Base-by-base conservation (phyloP, 64 coral and sea anemone genomes). In the Actinia equina region DNA sequence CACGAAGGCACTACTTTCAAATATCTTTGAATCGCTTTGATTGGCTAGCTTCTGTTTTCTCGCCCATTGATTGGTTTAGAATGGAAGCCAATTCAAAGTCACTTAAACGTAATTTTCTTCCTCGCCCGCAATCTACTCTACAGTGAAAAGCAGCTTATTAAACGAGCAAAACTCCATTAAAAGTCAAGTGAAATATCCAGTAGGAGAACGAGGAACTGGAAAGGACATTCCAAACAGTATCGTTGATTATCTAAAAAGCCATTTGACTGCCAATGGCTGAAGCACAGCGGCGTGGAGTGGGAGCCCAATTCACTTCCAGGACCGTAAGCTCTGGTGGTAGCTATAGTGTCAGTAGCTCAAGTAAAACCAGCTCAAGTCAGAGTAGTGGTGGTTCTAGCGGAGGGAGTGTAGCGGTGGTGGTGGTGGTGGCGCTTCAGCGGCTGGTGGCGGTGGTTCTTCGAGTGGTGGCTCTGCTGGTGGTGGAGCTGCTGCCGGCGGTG, bases 261-360 rank as follows among this genome's bases (percentile, higher is more conserved):
- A 74, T 26, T 0, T 74, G 27, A 37, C 26, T 14, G 26, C 7
- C 22, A 74, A 74, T 41, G 27, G 25, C n/a, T 41, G 69, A 27
- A 30, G 26, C 26, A 74, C 69, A 81, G 17, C 78, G 78, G 9
- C 78, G 78, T 51, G 43, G 41, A n/a, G 78, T 17, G 17, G 78
- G 78, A 20, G 43, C 41, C 7, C 78, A 81, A 52, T 44, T 81
- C 43, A 81, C 78, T 7, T 49, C 78, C 15, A 52, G 78, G 18
- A 81, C 78, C 6, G 78, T 81, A 6, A 81, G 78, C 44, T 49
- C 43, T 81, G 78, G 78, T 22, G 78, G 78, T 19, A 81, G 44
- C 20, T 81, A 37, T 14, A 81, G 78, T 23, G 52, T 44, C 44
- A 81, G 78, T 41, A 52, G 78, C 41, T 74, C 65, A 10, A 71